Percentiles rank a stretch among this genome's conserved stretches.
phyloP scores from a whole-genome alignment of 2,888 invertebrate genomes.

The Brachyptera putata region DNA sequence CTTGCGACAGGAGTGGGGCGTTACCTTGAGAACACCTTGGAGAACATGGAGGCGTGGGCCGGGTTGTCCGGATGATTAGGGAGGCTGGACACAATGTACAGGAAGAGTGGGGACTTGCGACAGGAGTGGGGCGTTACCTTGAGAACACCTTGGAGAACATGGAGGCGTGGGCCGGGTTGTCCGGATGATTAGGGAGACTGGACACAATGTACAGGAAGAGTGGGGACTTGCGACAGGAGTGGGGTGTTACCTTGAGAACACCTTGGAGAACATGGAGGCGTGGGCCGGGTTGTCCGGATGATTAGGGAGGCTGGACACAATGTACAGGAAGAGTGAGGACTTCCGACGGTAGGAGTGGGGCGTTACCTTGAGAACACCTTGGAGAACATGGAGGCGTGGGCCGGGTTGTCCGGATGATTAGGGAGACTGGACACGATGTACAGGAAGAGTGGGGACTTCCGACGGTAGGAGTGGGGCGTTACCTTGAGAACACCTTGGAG shows the following conservation, averaged over 20 bases:
- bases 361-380: constrained; percentile 86
- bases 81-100: constrained; percentile 42
- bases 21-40: constrained; percentile 90
- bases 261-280: constrained; percentile 83
- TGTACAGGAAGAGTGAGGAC: too few relatives aligned
- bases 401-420: constrained; percentile 47
- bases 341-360: neutral
- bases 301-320: constrained; percentile 43
- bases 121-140: too few relatives aligned
- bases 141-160: constrained; percentile 90
- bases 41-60: constrained; percentile 73
- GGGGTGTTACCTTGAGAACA: constrained; percentile 89
- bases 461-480: too few relatives aligned
- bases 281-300: constrained; percentile 50
- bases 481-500: too few relatives aligned
- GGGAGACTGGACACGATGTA: constrained; percentile 41
- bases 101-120: too few relatives aligned
- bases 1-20: too few relatives aligned
- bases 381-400: constrained; percentile 75
- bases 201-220: too few relatives aligned
- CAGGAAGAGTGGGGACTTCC: too few relatives aligned
- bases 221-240: too few relatives aligned
- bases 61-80: constrained; percentile 45
- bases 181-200: constrained; percentile 46
- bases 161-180: constrained; percentile 55